Conservation (phyloP, 2,113 vertebrate species). For the Oreochromis tanganicae region DNA sequence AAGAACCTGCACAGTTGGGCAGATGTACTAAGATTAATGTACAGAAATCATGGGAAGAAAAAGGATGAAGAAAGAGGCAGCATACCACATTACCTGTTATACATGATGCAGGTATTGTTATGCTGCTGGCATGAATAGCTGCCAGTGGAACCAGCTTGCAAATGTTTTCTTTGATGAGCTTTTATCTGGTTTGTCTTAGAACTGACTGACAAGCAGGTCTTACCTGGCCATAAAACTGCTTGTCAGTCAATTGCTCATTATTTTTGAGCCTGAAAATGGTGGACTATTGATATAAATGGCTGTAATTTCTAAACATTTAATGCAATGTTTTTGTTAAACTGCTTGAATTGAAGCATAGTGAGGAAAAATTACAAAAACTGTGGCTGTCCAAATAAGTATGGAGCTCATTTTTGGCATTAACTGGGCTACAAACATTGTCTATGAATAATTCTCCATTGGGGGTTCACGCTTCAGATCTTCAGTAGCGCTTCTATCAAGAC, state of each 20-base stretch:
- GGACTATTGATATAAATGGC: background rate
- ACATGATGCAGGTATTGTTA: background rate
- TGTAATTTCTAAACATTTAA: background rate
- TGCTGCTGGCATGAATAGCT: accelerated
- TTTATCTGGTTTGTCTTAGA: background rate
- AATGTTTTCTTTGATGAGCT: background rate
- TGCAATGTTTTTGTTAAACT: background rate
- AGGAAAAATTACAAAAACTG: background rate
- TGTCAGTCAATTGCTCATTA: background rate
- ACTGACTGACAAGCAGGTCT: background rate
- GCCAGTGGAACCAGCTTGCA: background rate
- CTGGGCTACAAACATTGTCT: too few species aligned
- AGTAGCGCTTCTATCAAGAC: background rate
- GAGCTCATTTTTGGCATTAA: background rate
- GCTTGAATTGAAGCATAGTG: background rate
- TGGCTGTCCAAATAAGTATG: background rate
- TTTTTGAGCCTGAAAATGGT: background rate
- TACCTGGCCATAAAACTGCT: background rate
- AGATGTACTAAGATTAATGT: background rate
- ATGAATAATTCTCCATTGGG: background rate
- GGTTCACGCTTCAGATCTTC: background rate
- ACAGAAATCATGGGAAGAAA: background rate
- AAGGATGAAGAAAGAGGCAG: background rate
- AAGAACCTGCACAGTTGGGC: background rate
- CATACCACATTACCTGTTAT: background rate